Percentiles rank a stretch among this genome's conserved stretches.
Conservation (phyloP, 2,113 vertebrate genomes). For the Ammodytes marinus region DNA sequence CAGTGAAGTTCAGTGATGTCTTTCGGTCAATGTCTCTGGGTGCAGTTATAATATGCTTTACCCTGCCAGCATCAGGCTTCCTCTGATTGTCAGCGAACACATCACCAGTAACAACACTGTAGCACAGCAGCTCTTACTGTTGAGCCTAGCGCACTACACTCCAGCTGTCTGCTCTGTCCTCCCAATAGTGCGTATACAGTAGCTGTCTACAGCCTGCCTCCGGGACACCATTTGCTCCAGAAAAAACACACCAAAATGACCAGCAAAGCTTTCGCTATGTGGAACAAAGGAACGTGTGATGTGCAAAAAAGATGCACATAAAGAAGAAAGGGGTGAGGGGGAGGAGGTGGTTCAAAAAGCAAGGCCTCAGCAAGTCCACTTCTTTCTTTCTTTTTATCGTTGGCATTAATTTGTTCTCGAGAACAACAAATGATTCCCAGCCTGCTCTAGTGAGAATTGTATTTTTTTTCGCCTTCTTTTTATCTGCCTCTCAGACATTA, state of each 20-base stretch:
- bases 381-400: constrained; percentile 74
- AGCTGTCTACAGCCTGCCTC: constrained; percentile 54
- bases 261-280: constrained; percentile 63
- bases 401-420: constrained; percentile 82
- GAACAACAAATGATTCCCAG: constrained; percentile 85
- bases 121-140: background rate
- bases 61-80: background rate
- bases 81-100: background rate
- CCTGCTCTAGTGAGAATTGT: constrained; percentile 77
- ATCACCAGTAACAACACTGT: background rate
- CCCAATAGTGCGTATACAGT: constrained; percentile 2
- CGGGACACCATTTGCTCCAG: constrained; percentile 63
- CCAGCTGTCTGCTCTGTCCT: background rate
- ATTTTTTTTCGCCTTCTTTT: constrained; percentile 73
- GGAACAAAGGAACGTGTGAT: constrained; percentile 77
- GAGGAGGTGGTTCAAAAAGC: constrained; percentile 52
- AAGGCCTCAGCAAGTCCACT: constrained; percentile 78
- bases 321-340: constrained; percentile 11
- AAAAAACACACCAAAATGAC: constrained; percentile 74
- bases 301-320: constrained; percentile 59
- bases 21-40: background rate
- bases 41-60: background rate
- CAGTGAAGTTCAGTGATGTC: too few relatives aligned
- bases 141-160: background rate
- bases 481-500: constrained; percentile 86